Evolutionary conservation across 1,140 invertebrate species (phyloP).

Genomic region (Nixonia krombeini): DNA sequence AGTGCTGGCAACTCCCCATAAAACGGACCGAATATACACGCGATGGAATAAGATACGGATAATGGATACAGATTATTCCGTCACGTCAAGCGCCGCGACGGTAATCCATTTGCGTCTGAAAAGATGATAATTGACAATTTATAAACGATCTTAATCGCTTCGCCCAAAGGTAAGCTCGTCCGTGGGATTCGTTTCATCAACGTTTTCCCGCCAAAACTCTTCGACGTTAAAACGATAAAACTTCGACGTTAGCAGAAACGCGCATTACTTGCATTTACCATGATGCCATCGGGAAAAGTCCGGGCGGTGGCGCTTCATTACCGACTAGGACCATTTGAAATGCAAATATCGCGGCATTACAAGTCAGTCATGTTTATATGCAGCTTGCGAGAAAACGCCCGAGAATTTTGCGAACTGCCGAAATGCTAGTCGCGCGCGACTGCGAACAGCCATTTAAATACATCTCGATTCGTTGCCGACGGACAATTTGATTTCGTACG

Average conservation of each 20-base stretch:
- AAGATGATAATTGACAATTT: too few relatives aligned
- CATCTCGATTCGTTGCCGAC: not conserved
- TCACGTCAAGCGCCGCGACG: slow-evolving; percentile 14
- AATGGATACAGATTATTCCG: slow-evolving; percentile 26
- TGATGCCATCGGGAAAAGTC: not conserved
- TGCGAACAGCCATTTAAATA: not conserved
- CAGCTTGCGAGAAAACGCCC: not conserved
- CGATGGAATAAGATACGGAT: slow-evolving; percentile 12
- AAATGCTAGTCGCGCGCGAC: not conserved
- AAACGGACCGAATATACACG: slow-evolving; percentile 16
- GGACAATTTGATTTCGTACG: not conserved
- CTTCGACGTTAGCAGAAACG: not conserved
- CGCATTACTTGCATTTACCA: not conserved
- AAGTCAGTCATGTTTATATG: not conserved
- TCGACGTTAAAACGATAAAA: too few relatives aligned
- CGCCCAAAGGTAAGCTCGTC: too few relatives aligned
- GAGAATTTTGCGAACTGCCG: not conserved
- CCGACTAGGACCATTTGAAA: not conserved
- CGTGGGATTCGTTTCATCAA: too few relatives aligned
- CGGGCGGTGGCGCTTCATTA: not conserved
- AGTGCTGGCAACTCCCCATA: slow-evolving; percentile 4
- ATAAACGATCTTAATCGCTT: too few relatives aligned
- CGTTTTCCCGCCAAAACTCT: too few relatives aligned
- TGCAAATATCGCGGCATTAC: not conserved
- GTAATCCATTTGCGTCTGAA: slow-evolving; percentile 22